Percentiles rank a stretch among this genome's conserved stretches.
These are phyloP conservation scores for Bedellia somnulentella DNA, from an alignment of 2,888 invertebrate genomes.

Conservation along the genomic window DNA sequence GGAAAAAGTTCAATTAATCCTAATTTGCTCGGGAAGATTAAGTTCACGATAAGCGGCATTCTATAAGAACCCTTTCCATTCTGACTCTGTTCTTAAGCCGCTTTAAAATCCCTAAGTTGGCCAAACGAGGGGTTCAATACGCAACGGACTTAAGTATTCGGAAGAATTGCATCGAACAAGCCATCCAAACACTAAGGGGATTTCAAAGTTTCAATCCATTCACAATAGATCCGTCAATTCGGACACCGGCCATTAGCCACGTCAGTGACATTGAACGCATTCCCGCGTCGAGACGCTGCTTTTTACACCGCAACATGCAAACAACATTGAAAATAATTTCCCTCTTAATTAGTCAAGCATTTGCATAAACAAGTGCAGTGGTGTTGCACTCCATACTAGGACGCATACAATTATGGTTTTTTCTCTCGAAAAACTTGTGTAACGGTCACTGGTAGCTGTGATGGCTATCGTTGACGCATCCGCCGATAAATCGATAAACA, in stretches of 20 bases:
- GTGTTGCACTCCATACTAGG: slow-evolving; percentile 41
- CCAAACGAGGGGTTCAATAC: slow-evolving; percentile 52
- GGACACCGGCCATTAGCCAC: slow-evolving; percentile 18
- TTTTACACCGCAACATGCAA: no score
- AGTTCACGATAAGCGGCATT: slow-evolving; percentile 45
- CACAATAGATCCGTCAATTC: slow-evolving; percentile 31
- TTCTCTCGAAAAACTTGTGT: slow-evolving; percentile 47
- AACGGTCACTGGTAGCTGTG: slow-evolving; percentile 46
- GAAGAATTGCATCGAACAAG: slow-evolving; percentile 21
- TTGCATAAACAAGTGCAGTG: slow-evolving; percentile 43
- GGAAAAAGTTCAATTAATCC: slow-evolving; percentile 60
- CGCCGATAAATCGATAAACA: slow-evolving; percentile 53
- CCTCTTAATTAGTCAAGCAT: slow-evolving; percentile 48
- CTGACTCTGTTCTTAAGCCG: slow-evolving; percentile 45
- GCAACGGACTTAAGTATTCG: slow-evolving; percentile 39
- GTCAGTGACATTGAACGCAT: slow-evolving; percentile 31
- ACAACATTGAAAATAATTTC: slow-evolving; percentile 44
- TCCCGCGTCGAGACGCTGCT: slow-evolving; percentile 21
- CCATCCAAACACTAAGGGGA: no score
- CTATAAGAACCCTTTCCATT: slow-evolving; percentile 50
- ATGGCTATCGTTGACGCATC: slow-evolving; percentile 43
- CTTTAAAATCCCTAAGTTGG: slow-evolving; percentile 44
- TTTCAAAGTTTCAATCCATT: slow-evolving; percentile 11
- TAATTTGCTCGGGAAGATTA: slow-evolving; percentile 56
- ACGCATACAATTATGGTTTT: slow-evolving; percentile 49